These are phyloP conservation scores for Morone saxatilis DNA, from an alignment of 2,113 vertebrate species.

Conservation along the genomic window DNA sequence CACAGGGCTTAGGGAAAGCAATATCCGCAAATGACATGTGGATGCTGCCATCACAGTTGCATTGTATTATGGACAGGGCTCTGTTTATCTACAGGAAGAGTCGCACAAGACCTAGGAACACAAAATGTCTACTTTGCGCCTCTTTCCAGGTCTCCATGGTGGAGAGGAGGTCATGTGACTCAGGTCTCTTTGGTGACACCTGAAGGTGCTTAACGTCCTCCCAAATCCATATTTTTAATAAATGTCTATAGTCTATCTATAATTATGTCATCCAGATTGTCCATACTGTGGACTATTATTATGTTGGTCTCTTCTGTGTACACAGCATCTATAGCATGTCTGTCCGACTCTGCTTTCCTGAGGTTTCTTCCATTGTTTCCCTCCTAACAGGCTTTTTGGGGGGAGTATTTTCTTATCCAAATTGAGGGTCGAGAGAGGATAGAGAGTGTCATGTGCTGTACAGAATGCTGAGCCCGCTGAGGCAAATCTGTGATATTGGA, in stretches of 20 bases:
- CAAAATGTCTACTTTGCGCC: background rate
- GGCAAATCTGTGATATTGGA: background rate
- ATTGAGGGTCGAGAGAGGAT: too few species aligned
- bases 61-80: background rate
- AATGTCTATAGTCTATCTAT: background rate
- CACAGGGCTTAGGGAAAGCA: background rate
- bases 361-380: background rate
- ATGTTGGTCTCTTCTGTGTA: background rate
- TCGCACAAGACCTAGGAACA: background rate
- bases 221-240: background rate
- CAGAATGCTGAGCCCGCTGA: background rate
- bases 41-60: background rate
- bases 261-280: background rate
- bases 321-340: too few species aligned
- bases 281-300: too few species aligned
- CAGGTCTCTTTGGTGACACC: background rate
- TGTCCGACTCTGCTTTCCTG: background rate
- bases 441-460: background rate
- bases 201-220: background rate
- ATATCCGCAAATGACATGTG: conserved; percentile 20
- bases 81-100: background rate
- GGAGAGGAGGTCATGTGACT: background rate
- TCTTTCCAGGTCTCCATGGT: background rate
- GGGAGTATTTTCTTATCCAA: too few species aligned
- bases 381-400: too few species aligned